Evolutionary conservation across 2,888 invertebrate genomes (phyloP), one percentile per base, ranked within the genome.

Genomic region (Papilio gigon): DNA sequence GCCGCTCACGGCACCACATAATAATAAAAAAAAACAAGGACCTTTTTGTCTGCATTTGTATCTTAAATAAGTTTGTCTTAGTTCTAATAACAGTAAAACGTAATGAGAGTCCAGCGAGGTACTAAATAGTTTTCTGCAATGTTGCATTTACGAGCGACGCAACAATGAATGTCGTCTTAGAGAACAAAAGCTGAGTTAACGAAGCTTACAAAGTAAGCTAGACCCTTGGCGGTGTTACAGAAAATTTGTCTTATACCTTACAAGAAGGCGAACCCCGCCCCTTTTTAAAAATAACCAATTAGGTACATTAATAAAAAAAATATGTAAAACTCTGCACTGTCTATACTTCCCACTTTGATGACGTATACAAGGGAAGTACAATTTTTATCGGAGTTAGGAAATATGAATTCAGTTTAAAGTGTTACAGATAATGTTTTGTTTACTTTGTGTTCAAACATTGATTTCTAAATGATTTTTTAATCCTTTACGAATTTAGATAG

Each of bases 61-160:
- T 50, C 22, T 50, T 50, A 50, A 25, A 9, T 17, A 56, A 53
- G 30, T 17, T 56, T 56, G 30, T 17, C 53, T 25, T 56, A 9
- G 8, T 25, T 14, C 8, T 27, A 14, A 9, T 30, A 56, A 56
- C 17, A 56, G n/a, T 56, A 30, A 30, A 56, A 30, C 53, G 27
- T 56, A 56, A 60, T 60, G 9, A 60, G 37, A 60, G 14, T 60
- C 25, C 60, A 40, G 40, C 60, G 9, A 25, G 1, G 35, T 25
- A 50, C 37, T 53, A 37, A 64, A 37, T 64, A 53, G 35, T 64
- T 11, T 33, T 5, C 11, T 53, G 22, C 53, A 53, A 22, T 37
- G 63, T 64, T 37, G 63, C 53, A 50, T 64, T 64, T 64, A 64
- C 63, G 53, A 30, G 25, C 27, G 42, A 17, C 27, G 11, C 53